Evolutionary conservation across 2,113 vertebrate species (phyloP), one percentile per base, ranked within the genome.

Genomic region (Varanus komodoensis): DNA sequence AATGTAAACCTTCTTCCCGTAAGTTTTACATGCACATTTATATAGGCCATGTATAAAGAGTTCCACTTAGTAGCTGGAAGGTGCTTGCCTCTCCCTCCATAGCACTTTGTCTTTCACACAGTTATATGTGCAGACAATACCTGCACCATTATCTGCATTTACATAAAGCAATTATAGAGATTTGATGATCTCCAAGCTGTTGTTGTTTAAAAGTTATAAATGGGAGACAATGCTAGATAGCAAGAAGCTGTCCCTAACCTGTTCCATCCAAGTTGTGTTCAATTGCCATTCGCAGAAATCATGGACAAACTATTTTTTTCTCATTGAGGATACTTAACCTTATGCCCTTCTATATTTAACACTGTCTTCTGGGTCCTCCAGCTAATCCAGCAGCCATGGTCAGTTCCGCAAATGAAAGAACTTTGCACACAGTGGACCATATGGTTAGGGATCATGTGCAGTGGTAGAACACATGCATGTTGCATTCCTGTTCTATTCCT

Each of bases 41-140:
- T 91, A 85, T 87, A 93, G 87, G 82, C 81, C 92, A 77, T 17
- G 84, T 27, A 69, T 19, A 89, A 93, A 87, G 48, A 87, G 67
- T 92, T 89, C 75, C 91, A 15, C 64, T 87, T 89, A n/a, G 69
- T 89, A 87, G 84, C 81, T 79, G 14, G n/a, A 88, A 92, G 89
- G 38, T 25, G 44, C 52, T 90, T 92, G 92, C 87, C 85, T 91
- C 34, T 74, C 67, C 71, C 88, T 81, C 86, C 87, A 79, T 82
- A 74, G 54, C 61, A 68, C 89, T 93, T 34, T 81, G 85, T 91
- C 93, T 84, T 69, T 80, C 86, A 89, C 6, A 93, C 4, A 61
- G 89, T 81, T 85, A 90, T 29, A 84, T 75, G 87, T 44, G n/a
- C 25, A 84, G 54, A 84, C 50, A 54, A 73, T 34, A 57, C n/a